These are phyloP conservation scores for Gnathonemus echidnorhynchus DNA, from an alignment of 2,113 vertebrate species.

Conservation along the genomic window DNA sequence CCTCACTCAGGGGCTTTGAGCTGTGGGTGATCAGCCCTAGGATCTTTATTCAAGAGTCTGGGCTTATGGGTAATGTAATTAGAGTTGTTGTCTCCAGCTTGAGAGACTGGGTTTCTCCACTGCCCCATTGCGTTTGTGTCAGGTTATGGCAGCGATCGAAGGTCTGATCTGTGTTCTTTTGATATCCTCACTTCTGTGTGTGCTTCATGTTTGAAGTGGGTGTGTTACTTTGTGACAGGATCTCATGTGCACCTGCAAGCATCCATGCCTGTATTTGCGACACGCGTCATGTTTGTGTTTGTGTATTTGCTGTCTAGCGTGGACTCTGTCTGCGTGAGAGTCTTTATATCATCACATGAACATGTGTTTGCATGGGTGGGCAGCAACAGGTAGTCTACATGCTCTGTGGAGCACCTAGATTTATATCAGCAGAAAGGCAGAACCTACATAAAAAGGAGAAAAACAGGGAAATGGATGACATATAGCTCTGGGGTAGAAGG, in stretches of 20 bases:
- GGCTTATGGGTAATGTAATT: neutral
- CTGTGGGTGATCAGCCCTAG: neutral
- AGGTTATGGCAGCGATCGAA: neutral
- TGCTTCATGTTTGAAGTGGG: neutral
- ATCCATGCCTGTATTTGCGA: neutral
- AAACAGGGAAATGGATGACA: neutral
- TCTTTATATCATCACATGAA: neutral
- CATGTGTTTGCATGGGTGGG: neutral
- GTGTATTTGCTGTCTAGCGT: neutral
- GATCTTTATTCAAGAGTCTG: neutral
- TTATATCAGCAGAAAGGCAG: neutral
- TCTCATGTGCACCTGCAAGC: neutral
- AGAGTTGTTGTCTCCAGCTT: neutral
- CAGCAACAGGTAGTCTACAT: neutral
- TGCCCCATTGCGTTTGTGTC: neutral
- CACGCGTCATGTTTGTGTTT: neutral
- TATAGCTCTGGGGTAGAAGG: neutral
- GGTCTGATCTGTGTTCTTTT: neutral
- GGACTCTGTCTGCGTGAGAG: neutral
- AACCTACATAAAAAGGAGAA: neutral
- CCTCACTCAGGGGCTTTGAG: neutral
- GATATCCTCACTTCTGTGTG: neutral
- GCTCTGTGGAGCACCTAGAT: neutral
- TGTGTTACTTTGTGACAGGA: neutral
- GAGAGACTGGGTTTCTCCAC: neutral